Conservation (phyloP, 1,140 invertebrate genomes). For the Idris sp. region DNA sequence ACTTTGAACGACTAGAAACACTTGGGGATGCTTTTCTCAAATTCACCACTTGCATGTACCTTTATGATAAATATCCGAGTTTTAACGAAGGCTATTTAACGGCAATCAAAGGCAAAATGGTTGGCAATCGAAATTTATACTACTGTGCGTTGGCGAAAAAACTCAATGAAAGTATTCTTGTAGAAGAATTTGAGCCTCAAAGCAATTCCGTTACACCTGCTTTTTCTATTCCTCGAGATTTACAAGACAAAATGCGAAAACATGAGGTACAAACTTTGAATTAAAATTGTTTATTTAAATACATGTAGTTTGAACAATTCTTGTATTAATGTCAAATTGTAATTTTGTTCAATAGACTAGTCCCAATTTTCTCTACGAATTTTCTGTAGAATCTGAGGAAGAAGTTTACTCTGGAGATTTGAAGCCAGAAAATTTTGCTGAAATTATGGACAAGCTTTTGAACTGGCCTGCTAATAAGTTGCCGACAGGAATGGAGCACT, state of each 20-base stretch:
- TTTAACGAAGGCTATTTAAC: conserved; percentile 89
- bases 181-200: conserved; percentile 77
- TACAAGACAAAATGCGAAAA: conserved; percentile 65
- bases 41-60: conserved; percentile 84
- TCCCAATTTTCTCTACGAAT: conserved; percentile 75
- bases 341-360: conserved; percentile 63
- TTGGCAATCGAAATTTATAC: conserved; percentile 90
- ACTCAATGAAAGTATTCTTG: conserved; percentile 80
- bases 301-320: no score
- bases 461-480: conserved; percentile 63
- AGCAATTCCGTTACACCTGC: conserved; percentile 86
- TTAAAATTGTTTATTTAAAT: no score
- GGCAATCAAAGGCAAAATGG: conserved; percentile 84
- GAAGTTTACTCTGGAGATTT: conserved; percentile 72
- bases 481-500: conserved; percentile 74
- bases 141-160: conserved; percentile 80
- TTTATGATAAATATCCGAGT: conserved; percentile 84
- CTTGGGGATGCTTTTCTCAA: conserved; percentile 95
- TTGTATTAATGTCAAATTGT: no score
- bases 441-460: conserved; percentile 58
- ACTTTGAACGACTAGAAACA: conserved; percentile 90
- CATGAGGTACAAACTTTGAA: conserved; percentile 36
- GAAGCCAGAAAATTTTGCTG: conserved; percentile 25
- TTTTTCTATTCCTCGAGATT: conserved; percentile 65
- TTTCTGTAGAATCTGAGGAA: conserved; percentile 73